Evolutionary conservation across 2,797 vertebrate genomes (phyloP).

Genomic region (Pristis pectinata): DNA sequence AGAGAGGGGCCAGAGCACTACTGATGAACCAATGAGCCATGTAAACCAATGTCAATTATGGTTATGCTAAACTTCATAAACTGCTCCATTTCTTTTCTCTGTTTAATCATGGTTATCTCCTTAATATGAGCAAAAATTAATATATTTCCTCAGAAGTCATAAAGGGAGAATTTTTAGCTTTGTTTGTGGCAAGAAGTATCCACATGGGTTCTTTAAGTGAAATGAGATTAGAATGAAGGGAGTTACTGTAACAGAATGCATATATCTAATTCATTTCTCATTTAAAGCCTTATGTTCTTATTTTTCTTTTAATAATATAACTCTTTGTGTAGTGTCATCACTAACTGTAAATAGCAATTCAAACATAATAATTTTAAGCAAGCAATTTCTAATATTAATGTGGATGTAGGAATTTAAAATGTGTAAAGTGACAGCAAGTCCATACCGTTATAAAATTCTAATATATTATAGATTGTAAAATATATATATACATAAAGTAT

Average conservation of each 20-base stretch:
- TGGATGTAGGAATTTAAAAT: not conserved
- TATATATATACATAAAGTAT: not conserved
- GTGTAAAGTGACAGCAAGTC: not conserved
- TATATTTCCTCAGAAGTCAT: not conserved
- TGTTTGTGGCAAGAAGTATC: not conserved
- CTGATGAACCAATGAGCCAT: not conserved
- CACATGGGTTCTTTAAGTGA: not conserved
- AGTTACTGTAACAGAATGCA: not conserved
- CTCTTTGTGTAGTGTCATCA: not conserved
- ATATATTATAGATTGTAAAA: not conserved
- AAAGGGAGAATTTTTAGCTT: constrained; percentile 2
- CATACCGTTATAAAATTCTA: not conserved
- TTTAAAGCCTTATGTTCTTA: not conserved
- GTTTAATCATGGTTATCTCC: not conserved
- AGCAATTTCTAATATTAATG: not conserved
- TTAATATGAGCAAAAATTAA: not conserved
- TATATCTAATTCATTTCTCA: not conserved
- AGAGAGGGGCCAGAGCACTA: not conserved
- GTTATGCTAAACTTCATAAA: not conserved
- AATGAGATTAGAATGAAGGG: not conserved
- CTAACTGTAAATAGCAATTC: not conserved
- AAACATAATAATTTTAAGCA: not conserved
- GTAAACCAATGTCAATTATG: not conserved
- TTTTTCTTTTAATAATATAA: not conserved
- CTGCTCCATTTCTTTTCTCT: not conserved